These are phyloP conservation scores for Ornithoptera alexandrae DNA, from an alignment of 2,888 invertebrate genomes.

Conservation along the genomic window DNA sequence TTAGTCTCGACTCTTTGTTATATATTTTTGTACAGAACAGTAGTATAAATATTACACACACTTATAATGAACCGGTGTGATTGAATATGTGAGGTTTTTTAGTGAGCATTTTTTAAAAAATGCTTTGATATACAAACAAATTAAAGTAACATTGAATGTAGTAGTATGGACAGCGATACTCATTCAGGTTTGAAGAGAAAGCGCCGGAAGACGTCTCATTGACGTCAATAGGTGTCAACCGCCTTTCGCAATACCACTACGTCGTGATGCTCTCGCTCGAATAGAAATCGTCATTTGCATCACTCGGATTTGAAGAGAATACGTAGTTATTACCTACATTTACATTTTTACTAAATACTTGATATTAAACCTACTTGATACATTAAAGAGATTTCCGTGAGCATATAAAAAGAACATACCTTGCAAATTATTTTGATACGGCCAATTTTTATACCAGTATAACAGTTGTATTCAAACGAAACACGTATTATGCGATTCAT, in stretches of 20 bases:
- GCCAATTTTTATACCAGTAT: background rate
- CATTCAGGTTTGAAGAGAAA: slow-evolving; percentile 1
- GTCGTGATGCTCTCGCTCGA: slow-evolving; percentile 38
- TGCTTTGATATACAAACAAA: background rate
- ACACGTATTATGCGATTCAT: background rate
- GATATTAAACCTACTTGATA: background rate
- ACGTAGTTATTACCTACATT: slow-evolving; percentile 7
- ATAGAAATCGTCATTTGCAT: slow-evolving; percentile 27
- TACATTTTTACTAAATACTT: background rate
- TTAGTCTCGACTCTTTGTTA: no score
- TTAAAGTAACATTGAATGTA: background rate
- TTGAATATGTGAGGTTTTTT: background rate
- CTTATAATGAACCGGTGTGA: background rate
- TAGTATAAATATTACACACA: background rate
- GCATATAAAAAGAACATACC: background rate
- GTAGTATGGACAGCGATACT: background rate
- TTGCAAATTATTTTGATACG: background rate
- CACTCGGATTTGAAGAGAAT: slow-evolving; percentile 10
- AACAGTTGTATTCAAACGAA: background rate
- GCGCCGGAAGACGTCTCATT: slow-evolving; percentile 33
- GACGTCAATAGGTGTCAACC: slow-evolving; percentile 63
- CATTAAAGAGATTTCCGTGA: background rate
- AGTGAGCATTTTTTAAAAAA: background rate
- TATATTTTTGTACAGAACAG: no score
- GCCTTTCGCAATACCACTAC: slow-evolving; percentile 43